A percentile compares a stretch with the other conserved stretches of the same genome.
Evolutionary conservation across 2,888 invertebrate genomes (phyloP).

Genomic region (Orgyia antiqua): DNA sequence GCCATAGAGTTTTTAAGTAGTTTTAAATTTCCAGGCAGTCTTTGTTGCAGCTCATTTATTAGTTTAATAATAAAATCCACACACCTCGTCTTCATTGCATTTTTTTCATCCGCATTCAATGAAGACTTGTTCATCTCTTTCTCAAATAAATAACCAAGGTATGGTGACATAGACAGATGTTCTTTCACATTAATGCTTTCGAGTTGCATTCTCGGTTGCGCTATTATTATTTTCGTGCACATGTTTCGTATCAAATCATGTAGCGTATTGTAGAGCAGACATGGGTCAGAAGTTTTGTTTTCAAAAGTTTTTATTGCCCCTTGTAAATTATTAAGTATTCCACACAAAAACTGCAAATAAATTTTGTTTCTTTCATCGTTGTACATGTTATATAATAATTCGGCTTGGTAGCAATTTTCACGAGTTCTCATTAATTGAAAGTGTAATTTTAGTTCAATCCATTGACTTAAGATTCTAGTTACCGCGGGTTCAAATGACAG

Average conservation of each 20-base stretch:
- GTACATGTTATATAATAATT: neutral
- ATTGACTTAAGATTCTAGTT: neutral
- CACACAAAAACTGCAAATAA: neutral
- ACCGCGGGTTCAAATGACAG: conserved; percentile 1
- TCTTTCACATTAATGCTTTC: no score
- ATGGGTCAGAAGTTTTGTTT: neutral
- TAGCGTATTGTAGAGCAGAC: no score
- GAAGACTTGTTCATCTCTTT: neutral
- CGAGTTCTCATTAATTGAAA: neutral
- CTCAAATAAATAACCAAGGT: neutral
- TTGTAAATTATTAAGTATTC: neutral
- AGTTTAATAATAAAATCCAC: neutral
- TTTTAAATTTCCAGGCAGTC: neutral
- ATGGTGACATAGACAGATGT: neutral
- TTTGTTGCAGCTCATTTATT: neutral
- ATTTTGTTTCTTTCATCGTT: neutral
- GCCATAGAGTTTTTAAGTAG: neutral
- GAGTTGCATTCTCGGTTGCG: no score
- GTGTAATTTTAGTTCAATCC: neutral
- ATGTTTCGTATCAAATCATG: no score
- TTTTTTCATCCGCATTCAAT: neutral
- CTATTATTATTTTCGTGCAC: no score
- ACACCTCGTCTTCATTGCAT: neutral
- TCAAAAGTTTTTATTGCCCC: neutral
- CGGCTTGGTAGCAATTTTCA: neutral